Conservation (phyloP, 2,113 vertebrate species). For the Lonchura striata region DNA sequence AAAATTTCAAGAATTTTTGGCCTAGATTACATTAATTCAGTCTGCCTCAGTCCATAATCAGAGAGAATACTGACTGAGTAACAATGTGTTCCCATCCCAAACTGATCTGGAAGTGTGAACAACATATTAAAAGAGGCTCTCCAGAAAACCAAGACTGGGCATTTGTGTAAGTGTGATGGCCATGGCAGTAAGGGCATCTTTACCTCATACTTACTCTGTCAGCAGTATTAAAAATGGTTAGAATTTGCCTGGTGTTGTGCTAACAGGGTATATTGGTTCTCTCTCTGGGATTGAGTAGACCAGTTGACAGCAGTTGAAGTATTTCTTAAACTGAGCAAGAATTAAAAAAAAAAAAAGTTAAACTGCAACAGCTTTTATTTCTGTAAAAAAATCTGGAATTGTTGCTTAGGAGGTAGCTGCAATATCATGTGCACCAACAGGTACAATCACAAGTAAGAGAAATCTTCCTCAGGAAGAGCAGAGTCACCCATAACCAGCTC, state of each 20-base stretch:
- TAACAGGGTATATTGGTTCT: neutral
- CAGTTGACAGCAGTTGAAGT: accelerated
- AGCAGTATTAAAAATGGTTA: neutral
- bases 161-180: neutral
- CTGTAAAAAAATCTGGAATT: neutral
- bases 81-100: neutral
- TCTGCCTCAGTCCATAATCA: neutral
- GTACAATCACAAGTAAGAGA: neutral
- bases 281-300: neutral
- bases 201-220: neutral
- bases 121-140: neutral
- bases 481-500: neutral
- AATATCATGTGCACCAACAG: neutral
- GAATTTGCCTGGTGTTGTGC: accelerated
- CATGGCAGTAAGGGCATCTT: neutral
- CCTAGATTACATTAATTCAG: neutral
- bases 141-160: neutral
- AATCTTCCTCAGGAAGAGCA: neutral
- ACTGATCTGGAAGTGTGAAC: neutral
- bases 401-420: constrained; percentile 7
- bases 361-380: constrained; percentile 8
- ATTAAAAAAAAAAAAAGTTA: neutral
- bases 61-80: neutral
- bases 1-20: neutral
- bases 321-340: neutral